Base-by-base conservation (phyloP, 2,888 invertebrate species). In the Lepidonotus clava region DNA sequence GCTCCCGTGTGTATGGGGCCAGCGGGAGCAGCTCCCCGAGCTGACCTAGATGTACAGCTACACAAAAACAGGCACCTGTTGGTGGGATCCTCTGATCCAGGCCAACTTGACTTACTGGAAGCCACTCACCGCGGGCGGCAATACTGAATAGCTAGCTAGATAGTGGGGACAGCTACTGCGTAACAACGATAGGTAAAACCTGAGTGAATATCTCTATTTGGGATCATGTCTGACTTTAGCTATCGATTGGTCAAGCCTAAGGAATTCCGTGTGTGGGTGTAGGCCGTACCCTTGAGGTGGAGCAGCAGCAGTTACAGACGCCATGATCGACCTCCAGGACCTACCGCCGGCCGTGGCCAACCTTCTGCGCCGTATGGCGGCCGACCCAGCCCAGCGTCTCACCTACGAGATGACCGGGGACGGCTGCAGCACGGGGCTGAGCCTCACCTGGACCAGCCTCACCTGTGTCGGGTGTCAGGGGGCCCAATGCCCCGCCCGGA, bases 401-500 rank as follows among this genome's bases (percentile, higher is more conserved):
- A 32, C 80, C 5, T 80, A 80, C 21, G 80, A 80, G 21, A 80
- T 80, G 28, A 14, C 80, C 80, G 80, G 80, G 8, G 80, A 80
- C 51, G 80, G 80, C 14, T 80, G 80, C 51, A 80, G 80, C 51
- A 51, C 80, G n/a, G 46, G 28, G 14, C 28, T 80, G 6, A 24
- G 46, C 24, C 51, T 80, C 41, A 80, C 80, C 80, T 80, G 80
- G 80, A 46, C 80, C 14, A 11, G 32, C 32, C 51, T 80, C 28
- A 24, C 41, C 41, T 80, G 80, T 28, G n/a, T 46, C 8, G 80
- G 80, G 14, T 80, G 80, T 80, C 80, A 46, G 80, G 80, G 80
- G 14, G 51, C 21, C 32, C 51, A 8, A 2, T 80, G 80, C 51
- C 80, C 80, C 1, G 80, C n/a, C 1, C 36, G 71, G 18, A 34